A percentile compares a stretch with the other conserved stretches of the same genome.
These are phyloP conservation scores for Gadopsis bispinosus DNA, from an alignment of 2,797 vertebrate genomes.

Conservation along the genomic window DNA sequence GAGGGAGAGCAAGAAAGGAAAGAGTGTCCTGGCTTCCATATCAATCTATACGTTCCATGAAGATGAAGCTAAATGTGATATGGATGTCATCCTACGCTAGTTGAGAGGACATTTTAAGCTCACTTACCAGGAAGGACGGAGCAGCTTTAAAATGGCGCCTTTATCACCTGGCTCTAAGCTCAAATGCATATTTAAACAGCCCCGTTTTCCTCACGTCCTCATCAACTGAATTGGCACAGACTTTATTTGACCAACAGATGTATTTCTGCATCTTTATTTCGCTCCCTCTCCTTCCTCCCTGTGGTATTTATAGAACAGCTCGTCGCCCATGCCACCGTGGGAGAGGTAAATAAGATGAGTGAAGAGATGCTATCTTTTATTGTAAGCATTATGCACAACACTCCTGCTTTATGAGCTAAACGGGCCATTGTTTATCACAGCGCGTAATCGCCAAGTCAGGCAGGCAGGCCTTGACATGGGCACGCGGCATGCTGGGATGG, in stretches of 20 bases:
- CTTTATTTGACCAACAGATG: constrained; percentile 87
- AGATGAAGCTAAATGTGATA: constrained; percentile 74
- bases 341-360: constrained; percentile 97
- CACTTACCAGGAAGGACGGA: constrained; percentile 53
- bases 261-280: constrained; percentile 60
- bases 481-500: constrained; percentile 63
- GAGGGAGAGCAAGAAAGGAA: constrained; percentile 58
- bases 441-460: constrained; percentile 75
- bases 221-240: constrained; percentile 79
- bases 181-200: constrained; percentile 77
- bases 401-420: constrained; percentile 85
- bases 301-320: constrained; percentile 92
- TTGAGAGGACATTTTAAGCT: constrained; percentile 69
- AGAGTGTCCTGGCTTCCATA: constrained; percentile 69
- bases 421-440: constrained; percentile 81
- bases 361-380: constrained; percentile 97
- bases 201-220: constrained; percentile 49
- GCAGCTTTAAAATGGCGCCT: constrained; percentile 79
- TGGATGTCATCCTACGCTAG: constrained; percentile 46
- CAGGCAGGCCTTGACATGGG: constrained; percentile 73
- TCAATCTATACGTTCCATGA: constrained; percentile 75
- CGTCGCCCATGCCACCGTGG: constrained; percentile 80
- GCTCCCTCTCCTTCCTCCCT: constrained; percentile 49
- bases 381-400: constrained; percentile 92
- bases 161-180: constrained; percentile 88